phyloP scores from a whole-genome alignment of 2,797 vertebrate species.

The Chrysocyon brachyurus region DNA sequence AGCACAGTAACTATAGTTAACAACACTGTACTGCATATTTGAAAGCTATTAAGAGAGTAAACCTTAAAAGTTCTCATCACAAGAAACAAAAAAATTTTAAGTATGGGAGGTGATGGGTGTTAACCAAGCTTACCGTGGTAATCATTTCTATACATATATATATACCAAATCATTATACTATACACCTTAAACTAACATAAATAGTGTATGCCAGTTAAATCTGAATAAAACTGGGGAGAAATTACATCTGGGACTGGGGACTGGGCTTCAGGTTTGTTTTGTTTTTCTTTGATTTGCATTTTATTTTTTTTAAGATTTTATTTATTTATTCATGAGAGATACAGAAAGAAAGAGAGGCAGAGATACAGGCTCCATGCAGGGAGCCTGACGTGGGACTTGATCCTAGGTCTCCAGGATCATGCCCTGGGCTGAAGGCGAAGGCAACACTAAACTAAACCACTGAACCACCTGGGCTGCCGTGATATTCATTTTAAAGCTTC shows the following conservation, averaged over 20 bases:
- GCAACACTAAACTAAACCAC: too few relatives aligned
- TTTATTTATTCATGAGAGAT: too few relatives aligned
- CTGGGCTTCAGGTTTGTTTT: background rate
- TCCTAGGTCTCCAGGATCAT: too few relatives aligned
- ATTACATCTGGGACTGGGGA: background rate
- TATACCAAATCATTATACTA: background rate
- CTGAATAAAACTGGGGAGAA: background rate
- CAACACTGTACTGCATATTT: background rate
- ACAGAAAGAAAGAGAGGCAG: too few relatives aligned
- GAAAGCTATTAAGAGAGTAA: background rate
- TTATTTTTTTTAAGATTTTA: background rate
- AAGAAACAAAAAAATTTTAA: background rate
- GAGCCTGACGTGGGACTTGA: too few relatives aligned
- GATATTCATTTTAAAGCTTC: slow-evolving; percentile 38
- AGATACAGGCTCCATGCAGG: too few relatives aligned
- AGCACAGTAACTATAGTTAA: background rate
- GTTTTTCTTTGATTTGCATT: slow-evolving; percentile 37
- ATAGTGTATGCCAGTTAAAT: background rate
- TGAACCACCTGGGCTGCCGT: background rate
- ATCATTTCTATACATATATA: background rate
- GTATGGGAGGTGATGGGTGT: background rate
- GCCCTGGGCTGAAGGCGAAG: too few relatives aligned
- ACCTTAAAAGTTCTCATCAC: background rate
- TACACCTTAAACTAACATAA: background rate
- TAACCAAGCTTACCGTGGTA: background rate